A percentile compares a stretch with the other conserved stretches of the same genome.
Evolutionary conservation across 1,140 invertebrate species (phyloP).

Genomic region (Anoplophora glabripennis): DNA sequence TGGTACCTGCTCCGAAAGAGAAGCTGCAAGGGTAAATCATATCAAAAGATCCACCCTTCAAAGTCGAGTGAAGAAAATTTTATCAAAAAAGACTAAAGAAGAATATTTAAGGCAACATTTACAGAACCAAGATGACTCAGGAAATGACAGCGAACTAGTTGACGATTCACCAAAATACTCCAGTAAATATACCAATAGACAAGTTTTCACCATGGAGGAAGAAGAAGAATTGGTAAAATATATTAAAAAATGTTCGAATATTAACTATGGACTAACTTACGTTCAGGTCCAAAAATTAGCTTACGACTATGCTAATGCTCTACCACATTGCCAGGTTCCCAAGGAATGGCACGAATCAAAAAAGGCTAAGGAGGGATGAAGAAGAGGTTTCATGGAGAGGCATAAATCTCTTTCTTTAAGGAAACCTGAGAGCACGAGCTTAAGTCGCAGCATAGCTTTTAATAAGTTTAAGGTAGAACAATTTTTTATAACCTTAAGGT

Average conservation of each 20-base stretch:
- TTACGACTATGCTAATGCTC: constrained; percentile 33
- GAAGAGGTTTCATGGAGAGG: constrained; percentile 39
- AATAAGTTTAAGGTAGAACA: constrained; percentile 43
- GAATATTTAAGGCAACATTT: background rate
- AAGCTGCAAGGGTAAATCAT: too few relatives aligned
- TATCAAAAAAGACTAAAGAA: background rate
- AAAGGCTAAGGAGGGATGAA: constrained; percentile 46
- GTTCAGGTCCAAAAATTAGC: constrained; percentile 25
- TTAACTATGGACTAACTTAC: constrained; percentile 35
- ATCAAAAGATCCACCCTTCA: too few relatives aligned
- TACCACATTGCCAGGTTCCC: constrained; percentile 31
- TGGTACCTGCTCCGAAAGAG: too few relatives aligned
- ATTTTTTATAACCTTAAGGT: constrained; percentile 40
- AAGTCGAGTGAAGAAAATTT: constrained; percentile 1
- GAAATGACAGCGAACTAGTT: background rate
- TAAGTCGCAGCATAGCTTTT: constrained; percentile 45
- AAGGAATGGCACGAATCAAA: constrained; percentile 39
- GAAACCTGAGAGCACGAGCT: constrained; percentile 43
- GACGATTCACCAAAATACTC: constrained; percentile 5
- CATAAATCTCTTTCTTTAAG: constrained; percentile 38
- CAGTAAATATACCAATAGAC: constrained; percentile 20
- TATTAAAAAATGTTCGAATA: constrained; percentile 22
- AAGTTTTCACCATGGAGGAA: constrained; percentile 20
- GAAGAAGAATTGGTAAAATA: constrained; percentile 31
- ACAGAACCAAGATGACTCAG: constrained; percentile 1